Conservation (phyloP, 92 coral and sea anemone genomes). For the Parazoanthus atlanticus region DNA sequence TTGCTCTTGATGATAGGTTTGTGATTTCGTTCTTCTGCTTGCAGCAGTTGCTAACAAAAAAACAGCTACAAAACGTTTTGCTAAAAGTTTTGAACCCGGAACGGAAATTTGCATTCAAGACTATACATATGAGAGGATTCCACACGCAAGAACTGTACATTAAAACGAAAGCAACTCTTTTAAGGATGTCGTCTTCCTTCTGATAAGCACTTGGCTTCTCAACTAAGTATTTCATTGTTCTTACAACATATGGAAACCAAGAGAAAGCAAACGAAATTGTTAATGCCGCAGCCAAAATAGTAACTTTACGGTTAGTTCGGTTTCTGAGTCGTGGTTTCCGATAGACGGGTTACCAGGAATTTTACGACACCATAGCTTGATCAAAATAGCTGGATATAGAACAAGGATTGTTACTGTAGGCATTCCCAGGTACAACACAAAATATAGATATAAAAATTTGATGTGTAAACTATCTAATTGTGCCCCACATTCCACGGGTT, state of each 20-base stretch:
- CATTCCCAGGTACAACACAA: too few species aligned
- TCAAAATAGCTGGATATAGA: constrained; percentile 2
- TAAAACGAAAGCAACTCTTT: background rate
- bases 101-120: background rate
- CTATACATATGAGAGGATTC: background rate
- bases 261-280: background rate
- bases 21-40: background rate
- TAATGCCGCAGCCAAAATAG: background rate
- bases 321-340: constrained; percentile 3
- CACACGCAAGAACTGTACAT: too few species aligned
- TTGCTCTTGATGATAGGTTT: background rate
- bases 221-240: background rate
- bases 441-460: background rate
- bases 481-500: too few species aligned
- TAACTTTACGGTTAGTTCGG: background rate
- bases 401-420: too few species aligned
- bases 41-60: too few species aligned
- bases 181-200: too few species aligned
- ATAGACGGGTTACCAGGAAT: background rate
- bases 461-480: too few species aligned
- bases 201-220: too few species aligned
- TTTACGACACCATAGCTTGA: background rate
- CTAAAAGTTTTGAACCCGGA: background rate
- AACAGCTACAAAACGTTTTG: too few species aligned
- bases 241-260: background rate